Percentiles rank a stretch among this genome's conserved stretches.
These are phyloP conservation scores for Phalangium opilio DNA, from an alignment of 2,888 invertebrate genomes.

Conservation along the genomic window DNA sequence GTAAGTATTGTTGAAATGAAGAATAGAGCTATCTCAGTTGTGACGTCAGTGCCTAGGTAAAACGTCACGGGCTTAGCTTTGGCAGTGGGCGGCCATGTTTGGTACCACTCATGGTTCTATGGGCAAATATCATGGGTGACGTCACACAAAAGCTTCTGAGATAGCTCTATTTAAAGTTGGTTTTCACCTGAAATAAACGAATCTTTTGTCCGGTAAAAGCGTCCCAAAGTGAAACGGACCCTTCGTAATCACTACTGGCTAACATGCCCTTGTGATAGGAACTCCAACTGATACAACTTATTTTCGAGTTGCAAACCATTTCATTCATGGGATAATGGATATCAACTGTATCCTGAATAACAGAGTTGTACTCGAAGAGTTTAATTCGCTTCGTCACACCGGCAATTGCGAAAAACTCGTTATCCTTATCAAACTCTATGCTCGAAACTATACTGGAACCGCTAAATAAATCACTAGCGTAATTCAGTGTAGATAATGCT, in stretches of 20 bases:
- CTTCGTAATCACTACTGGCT: conserved; percentile 87
- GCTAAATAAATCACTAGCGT: conserved; percentile 74
- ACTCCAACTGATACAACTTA: conserved; percentile 85
- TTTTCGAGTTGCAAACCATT: conserved; percentile 81
- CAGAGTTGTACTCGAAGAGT: conserved; percentile 66
- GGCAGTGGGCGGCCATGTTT: too few species aligned
- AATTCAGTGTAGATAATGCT: conserved; percentile 70
- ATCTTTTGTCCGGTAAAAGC: conserved; percentile 51
- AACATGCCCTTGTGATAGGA: conserved; percentile 72
- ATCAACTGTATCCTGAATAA: conserved; percentile 69
- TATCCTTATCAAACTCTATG: conserved; percentile 90
- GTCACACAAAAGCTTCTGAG: too few species aligned
- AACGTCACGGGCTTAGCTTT: too few species aligned
- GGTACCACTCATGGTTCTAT: too few species aligned
- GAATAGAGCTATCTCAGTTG: too few species aligned
- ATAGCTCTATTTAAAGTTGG: too few species aligned
- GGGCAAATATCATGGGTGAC: too few species aligned
- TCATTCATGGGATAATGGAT: conserved; percentile 83
- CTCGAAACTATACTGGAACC: conserved; percentile 43
- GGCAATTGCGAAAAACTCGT: conserved; percentile 87
- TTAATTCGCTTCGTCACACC: conserved; percentile 89
- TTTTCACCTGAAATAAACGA: conserved; percentile 20
- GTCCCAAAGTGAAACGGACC: conserved; percentile 86
- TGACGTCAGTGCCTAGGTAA: too few species aligned
- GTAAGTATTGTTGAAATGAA: neutral